Evolutionary conservation across 2,888 invertebrate species (phyloP).

Genomic region (Adineta ricciae): DNA sequence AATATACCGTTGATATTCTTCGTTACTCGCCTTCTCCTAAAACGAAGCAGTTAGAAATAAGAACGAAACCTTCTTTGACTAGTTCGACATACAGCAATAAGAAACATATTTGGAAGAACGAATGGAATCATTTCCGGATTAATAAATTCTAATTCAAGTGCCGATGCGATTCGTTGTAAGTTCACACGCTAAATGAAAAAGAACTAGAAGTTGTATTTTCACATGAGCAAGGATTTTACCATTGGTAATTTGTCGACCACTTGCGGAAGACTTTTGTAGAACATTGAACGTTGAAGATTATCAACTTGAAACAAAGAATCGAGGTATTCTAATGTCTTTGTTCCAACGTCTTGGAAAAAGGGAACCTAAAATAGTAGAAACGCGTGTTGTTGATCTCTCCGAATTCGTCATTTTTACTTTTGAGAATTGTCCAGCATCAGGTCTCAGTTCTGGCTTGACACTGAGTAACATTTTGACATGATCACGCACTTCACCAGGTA

Average conservation of each 20-base stretch:
- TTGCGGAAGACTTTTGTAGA: conserved; percentile 86
- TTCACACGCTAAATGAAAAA: conserved; percentile 47
- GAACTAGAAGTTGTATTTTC: background rate
- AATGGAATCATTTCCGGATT: conserved; percentile 94
- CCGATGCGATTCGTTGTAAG: conserved; percentile 66
- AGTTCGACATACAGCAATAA: background rate
- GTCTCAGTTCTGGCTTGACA: conserved; percentile 70
- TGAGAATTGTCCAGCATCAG: conserved; percentile 81
- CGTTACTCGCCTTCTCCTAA: conserved; percentile 24
- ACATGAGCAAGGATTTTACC: conserved; percentile 38
- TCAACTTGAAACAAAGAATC: conserved; percentile 94
- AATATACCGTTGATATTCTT: conserved; percentile 68
- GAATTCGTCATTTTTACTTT: conserved; percentile 57
- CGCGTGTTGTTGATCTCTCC: background rate
- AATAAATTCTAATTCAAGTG: conserved; percentile 76
- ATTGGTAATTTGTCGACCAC: conserved; percentile 73
- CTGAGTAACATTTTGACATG: conserved; percentile 75
- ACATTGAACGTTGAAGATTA: conserved; percentile 90
- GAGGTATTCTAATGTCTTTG: conserved; percentile 82
- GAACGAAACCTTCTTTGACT: no score
- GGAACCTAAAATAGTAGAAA: conserved; percentile 54
- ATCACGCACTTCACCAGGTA: conserved; percentile 70
- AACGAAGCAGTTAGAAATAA: background rate
- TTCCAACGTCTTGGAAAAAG: conserved; percentile 88
- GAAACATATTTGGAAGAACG: conserved; percentile 63